Evolutionary conservation across 64 coral and sea anemone species (phyloP).

Genomic region (Porites australiensis): DNA sequence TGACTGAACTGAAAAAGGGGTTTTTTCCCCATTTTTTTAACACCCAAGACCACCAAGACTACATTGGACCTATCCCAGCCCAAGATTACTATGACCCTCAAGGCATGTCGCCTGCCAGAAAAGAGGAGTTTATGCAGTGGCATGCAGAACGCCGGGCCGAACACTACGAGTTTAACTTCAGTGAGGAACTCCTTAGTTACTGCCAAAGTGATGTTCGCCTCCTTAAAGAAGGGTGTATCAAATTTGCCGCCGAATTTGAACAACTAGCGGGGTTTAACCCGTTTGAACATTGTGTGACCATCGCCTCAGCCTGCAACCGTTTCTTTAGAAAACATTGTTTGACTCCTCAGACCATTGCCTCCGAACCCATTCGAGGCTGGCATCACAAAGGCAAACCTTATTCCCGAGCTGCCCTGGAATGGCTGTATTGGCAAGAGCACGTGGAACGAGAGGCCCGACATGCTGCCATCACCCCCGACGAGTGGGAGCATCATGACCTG

Average conservation of each 20-base stretch:
- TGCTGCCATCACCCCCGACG: not conserved
- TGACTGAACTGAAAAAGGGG: not conserved
- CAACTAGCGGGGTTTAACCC: not conserved
- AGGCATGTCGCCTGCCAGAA: not conserved
- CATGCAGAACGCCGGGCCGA: not conserved
- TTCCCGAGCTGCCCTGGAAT: not conserved
- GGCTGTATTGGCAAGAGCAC: not conserved
- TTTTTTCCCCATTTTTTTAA: constrained; percentile 58
- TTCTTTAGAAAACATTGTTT: not conserved
- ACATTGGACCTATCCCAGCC: not conserved
- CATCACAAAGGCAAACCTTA: not conserved
- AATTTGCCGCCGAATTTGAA: not conserved
- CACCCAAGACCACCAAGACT: not conserved
- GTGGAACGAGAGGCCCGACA: too few species aligned
- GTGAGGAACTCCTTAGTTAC: constrained; percentile 1
- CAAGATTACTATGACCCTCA: not conserved
- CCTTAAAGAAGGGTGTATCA: not conserved
- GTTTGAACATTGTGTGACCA: constrained; percentile 1
- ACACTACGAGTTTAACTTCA: constrained; percentile 28
- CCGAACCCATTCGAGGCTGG: constrained; percentile 14
- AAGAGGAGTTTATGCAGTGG: not conserved
- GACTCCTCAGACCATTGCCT: not conserved
- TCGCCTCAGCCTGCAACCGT: not conserved
- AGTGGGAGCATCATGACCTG: not conserved
- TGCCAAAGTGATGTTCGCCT: constrained; percentile 37